Base-by-base conservation (phyloP, 2,888 invertebrate genomes). In the Leistus spinibarbis region DNA sequence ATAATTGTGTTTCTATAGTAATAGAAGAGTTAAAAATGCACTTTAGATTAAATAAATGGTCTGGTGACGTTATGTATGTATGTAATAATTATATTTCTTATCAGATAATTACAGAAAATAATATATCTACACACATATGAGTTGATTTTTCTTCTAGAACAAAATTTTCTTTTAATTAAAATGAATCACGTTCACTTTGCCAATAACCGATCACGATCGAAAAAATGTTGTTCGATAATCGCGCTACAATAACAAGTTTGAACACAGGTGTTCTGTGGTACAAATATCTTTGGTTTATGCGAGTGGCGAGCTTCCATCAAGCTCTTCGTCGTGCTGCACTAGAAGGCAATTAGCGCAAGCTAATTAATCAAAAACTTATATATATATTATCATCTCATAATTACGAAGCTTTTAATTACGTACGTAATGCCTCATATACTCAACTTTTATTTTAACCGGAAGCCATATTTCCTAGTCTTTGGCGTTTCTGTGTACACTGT, bases 381-480 rank as follows among this genome's bases (percentile, higher is more conserved):
- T 40, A 40, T 5, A 1, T 40, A 40, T 40, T 40, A 40, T 40
- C 40, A 5, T 0, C 40, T 72, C 73, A 73, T 73, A 67, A 67
- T 73, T 73, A 71, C 54, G 27, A 54, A 62, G 67, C 62, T 60
- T 67, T 73, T 73, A 73, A 73, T 73, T 73, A 73, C 73, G 71
- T 54, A 64, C 64, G 64, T 63, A 64, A 71, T 64, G 64, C 71
- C 40, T 70, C 70, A 70, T 70, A 70, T 27, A 60, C 27, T 40
- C 69, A 69, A 60, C 27, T 68, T 68, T 68, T 60, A 68, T 54
- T 68, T 54, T 22, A 56, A 63, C 70, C 62, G 70, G 70, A 70
- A 70, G 22, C 22, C 62, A 70, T 70, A 70, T 70, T 68, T 68
- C 22, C 68, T 40, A 40, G 40, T 40, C 13, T 3, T 27, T 7